Evolutionary conservation across 2,888 invertebrate species (phyloP).

Genomic region (Leucania comma): DNA sequence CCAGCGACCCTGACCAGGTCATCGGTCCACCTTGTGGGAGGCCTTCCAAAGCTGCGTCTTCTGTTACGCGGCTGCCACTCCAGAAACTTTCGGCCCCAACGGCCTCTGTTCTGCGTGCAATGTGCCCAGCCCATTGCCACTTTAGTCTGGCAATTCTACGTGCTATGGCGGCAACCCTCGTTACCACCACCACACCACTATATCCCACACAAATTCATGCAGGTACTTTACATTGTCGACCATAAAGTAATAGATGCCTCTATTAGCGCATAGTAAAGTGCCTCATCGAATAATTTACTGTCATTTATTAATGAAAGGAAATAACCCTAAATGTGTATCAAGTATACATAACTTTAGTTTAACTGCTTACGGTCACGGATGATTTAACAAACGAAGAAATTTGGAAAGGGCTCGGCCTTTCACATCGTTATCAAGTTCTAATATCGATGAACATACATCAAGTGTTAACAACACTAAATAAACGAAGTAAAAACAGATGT

Average conservation of each 20-base stretch:
- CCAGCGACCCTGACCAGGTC: too few species aligned
- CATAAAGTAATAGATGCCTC: conserved; percentile 58
- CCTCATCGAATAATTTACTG: conserved; percentile 71
- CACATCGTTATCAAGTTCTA: conserved; percentile 64
- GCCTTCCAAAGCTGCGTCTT: too few species aligned
- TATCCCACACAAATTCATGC: conserved; percentile 37
- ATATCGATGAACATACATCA: conserved; percentile 61
- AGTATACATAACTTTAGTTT: conserved; percentile 76
- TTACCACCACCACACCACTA: too few species aligned
- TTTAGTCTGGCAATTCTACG: too few species aligned
- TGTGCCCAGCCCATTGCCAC: too few species aligned
- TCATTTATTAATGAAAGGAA: conserved; percentile 76
- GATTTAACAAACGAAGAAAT: conserved; percentile 79
- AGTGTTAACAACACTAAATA: conserved; percentile 45
- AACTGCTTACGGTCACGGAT: conserved; percentile 81
- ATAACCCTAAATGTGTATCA: conserved; percentile 75
- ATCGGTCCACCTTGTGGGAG: too few species aligned
- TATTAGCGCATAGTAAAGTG: conserved; percentile 68
- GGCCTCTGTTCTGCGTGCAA: too few species aligned
- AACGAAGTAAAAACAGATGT: conserved; percentile 43
- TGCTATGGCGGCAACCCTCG: too few species aligned
- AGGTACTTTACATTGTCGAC: conserved; percentile 21
- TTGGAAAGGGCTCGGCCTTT: conserved; percentile 61
- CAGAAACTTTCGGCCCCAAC: too few species aligned
- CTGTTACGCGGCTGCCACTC: too few species aligned